These are phyloP conservation scores for Drosophila parvula DNA, from an alignment of 1,140 invertebrate species.

Conservation along the genomic window DNA sequence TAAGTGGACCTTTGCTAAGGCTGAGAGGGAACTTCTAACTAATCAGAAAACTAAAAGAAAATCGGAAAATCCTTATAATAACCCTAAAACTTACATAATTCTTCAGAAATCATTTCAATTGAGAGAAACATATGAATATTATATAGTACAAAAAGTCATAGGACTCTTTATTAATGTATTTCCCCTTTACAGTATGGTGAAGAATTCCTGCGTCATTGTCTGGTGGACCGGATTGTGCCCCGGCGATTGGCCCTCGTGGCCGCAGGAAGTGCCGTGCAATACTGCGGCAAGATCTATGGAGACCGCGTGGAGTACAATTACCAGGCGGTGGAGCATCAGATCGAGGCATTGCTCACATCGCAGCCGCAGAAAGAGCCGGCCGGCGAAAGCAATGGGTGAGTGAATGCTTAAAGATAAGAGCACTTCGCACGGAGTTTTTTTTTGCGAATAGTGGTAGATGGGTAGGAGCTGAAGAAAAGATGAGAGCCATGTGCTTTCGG, in stretches of 20 bases:
- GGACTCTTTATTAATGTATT: neutral
- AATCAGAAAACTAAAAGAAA: neutral
- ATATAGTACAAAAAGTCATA: no score
- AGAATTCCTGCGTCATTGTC: conserved; percentile 38
- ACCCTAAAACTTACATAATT: neutral
- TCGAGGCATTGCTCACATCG: conserved; percentile 43
- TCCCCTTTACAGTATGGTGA: conserved; percentile 47
- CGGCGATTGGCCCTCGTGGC: conserved; percentile 37
- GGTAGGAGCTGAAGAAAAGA: neutral
- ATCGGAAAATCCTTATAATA: neutral
- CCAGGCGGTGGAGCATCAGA: conserved; percentile 57
- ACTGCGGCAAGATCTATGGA: conserved; percentile 59
- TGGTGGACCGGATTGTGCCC: conserved; percentile 10
- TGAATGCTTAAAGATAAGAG: neutral
- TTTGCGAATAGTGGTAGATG: neutral
- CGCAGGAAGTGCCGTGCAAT: conserved; percentile 55
- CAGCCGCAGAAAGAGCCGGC: conserved; percentile 32
- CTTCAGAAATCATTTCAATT: no score
- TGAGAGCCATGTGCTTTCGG: conserved; percentile 22
- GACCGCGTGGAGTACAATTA: conserved; percentile 61
- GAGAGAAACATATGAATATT: no score
- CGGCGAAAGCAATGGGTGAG: conserved; percentile 46
- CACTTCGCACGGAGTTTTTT: neutral
- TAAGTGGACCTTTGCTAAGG: conserved; percentile 38
- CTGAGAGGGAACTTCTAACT: no score